Base-by-base conservation (phyloP, 2,797 vertebrate species). In the Spondyliosoma cantharus region DNA sequence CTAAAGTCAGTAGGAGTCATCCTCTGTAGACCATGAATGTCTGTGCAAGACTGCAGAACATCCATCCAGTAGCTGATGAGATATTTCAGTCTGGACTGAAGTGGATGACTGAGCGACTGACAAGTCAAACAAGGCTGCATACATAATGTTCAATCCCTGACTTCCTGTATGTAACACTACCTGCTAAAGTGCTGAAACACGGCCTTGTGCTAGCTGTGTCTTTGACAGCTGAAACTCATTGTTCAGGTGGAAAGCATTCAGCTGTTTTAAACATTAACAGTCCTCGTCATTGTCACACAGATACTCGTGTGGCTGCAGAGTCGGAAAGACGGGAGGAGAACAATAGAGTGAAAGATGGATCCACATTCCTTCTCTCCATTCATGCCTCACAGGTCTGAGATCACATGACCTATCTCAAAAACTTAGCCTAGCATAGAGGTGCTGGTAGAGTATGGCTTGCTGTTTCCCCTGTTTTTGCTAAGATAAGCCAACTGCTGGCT, bases 331-430 rank as follows among this genome's bases (percentile, higher is more conserved):
- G 15, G 52, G 32, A 22, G 61, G 74, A 54, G 61, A 76, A 88
- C 84, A 90, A 86, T 61, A 15, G 82, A 73, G 76, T 42, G 75
- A 82, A 82, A 76, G 83, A 81, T 73, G 76, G 76, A 83, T 75
- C 74, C 70, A 58, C 87, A 89, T 91, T 91, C 89, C 83, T 85
- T 64, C 57, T 84, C 78, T 87, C 74, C 79, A 74, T 79, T 90
- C 85, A 88, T 84, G 83, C 88, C 60, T 80, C 67, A 77, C 85
- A 70, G 82, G 74, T 81, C 52, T 80, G 46, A 83, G 84, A 64
- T 90, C 86, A 86, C 84, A 81, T 90, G 86, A 86, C 62, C 50
- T 5, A 8, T 20, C 17, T 49, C 3, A 59, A 32, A 72, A 71
- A 42, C 25, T 59, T 15, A 16, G 13, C 15, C n/a, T 19, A 22